phyloP scores from a whole-genome alignment of 1,140 invertebrate species.

The Drosophila mauritiana region DNA sequence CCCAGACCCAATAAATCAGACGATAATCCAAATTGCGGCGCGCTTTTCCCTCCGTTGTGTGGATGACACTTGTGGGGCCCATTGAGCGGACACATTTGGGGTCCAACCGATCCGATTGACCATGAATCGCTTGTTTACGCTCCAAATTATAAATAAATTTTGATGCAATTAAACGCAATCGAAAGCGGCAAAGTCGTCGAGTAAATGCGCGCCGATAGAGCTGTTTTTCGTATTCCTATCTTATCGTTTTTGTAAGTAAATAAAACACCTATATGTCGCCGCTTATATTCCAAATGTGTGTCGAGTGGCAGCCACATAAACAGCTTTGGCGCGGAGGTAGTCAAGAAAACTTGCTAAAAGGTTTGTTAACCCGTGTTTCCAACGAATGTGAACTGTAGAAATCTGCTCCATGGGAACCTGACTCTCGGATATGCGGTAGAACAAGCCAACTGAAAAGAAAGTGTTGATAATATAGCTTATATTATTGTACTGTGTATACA shows the following conservation, averaged over 20 bases:
- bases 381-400: constrained; percentile 8
- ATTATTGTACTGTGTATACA: neutral
- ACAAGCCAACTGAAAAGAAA: constrained; percentile 20
- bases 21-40: constrained; percentile 63
- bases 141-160: constrained; percentile 61
- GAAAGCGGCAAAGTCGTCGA: constrained; percentile 34
- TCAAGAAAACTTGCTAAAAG: constrained; percentile 33
- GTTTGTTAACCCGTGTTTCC: constrained; percentile 33
- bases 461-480: constrained; percentile 20
- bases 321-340: constrained; percentile 1
- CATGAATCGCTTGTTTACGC: constrained; percentile 41
- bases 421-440: constrained; percentile 14
- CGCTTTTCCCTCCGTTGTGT: constrained; percentile 41
- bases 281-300: constrained; percentile 25
- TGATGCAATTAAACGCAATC: constrained; percentile 66
- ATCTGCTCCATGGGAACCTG: constrained; percentile 28
- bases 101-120: constrained; percentile 34
- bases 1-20: constrained; percentile 64
- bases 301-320: constrained; percentile 31
- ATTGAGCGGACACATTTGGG: constrained; percentile 27
- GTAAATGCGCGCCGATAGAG: constrained; percentile 32
- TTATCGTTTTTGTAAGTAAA: constrained; percentile 46
- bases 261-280: neutral
- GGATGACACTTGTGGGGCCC: constrained; percentile 67
- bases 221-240: constrained; percentile 41